A percentile compares a stretch with the other conserved stretches of the same genome.
phyloP scores from a whole-genome alignment of 2,113 vertebrate genomes.

The Hippocampus guttulatus region DNA sequence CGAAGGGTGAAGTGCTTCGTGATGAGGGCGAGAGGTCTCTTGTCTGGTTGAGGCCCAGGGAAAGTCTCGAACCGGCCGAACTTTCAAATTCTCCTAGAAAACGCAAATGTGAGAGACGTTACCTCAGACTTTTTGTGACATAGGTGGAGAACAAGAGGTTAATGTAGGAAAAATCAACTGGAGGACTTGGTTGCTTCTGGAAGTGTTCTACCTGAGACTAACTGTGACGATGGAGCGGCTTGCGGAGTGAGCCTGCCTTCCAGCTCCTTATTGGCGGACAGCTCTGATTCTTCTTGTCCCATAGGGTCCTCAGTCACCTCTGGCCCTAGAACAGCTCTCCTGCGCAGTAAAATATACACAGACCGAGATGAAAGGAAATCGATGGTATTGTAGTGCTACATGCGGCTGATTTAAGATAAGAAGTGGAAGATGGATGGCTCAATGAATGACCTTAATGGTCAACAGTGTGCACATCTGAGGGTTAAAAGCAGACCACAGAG shows the following conservation, averaged over 20 bases:
- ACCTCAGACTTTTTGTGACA: background rate
- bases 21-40: conserved; percentile 14
- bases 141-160: background rate
- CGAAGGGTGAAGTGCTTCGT: conserved; percentile 36
- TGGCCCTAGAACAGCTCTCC: conserved; percentile 53
- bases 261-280: conserved; percentile 29
- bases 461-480: background rate
- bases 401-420: background rate
- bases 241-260: conserved; percentile 38
- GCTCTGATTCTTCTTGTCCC: conserved; percentile 65
- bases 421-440: background rate
- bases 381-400: background rate
- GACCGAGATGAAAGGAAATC: background rate
- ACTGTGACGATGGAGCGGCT: conserved; percentile 16
- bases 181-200: background rate
- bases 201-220: conserved; percentile 32
- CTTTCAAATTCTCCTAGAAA: conserved; percentile 29
- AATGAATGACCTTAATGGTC: background rate
- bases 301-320: conserved; percentile 40
- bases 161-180: background rate
- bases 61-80: conserved; percentile 27
- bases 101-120: background rate
- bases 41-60: conserved; percentile 12
- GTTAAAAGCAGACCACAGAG: background rate
- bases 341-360: conserved; percentile 21